phyloP scores from a whole-genome alignment of 2,797 vertebrate species.

The Prionace glauca region DNA sequence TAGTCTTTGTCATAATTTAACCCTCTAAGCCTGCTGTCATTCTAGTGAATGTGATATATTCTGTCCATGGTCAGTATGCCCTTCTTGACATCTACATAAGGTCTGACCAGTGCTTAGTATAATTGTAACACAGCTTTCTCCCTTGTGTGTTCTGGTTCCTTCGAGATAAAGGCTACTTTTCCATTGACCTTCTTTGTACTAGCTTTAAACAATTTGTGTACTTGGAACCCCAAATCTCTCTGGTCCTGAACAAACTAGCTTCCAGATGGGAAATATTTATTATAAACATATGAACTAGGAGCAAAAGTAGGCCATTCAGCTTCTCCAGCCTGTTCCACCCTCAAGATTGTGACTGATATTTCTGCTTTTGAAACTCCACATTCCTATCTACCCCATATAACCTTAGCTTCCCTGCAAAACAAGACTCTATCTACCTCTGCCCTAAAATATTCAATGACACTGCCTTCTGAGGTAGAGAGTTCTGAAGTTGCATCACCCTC shows the following conservation, averaged over 20 bases:
- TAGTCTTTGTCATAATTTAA: neutral
- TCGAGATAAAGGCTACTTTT: neutral
- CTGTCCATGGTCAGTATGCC: neutral
- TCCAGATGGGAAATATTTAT: neutral
- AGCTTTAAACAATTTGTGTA: neutral
- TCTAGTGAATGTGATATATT: neutral
- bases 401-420: too few species aligned
- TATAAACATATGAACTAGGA: too few species aligned
- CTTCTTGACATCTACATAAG: neutral
- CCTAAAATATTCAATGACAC: too few species aligned
- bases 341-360: too few species aligned
- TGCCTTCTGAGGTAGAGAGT: too few species aligned
- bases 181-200: neutral
- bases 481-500: too few species aligned
- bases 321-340: too few species aligned
- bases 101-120: neutral
- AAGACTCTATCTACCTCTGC: too few species aligned
- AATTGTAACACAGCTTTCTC: neutral
- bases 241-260: neutral
- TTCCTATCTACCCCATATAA: too few species aligned
- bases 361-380: too few species aligned
- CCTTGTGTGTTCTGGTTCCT: neutral
- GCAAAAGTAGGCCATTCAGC: too few species aligned
- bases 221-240: neutral
- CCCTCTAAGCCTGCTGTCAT: neutral